These are phyloP conservation scores for Ochotona curzoniae DNA, from an alignment of 2,113 vertebrate species.

Conservation along the genomic window DNA sequence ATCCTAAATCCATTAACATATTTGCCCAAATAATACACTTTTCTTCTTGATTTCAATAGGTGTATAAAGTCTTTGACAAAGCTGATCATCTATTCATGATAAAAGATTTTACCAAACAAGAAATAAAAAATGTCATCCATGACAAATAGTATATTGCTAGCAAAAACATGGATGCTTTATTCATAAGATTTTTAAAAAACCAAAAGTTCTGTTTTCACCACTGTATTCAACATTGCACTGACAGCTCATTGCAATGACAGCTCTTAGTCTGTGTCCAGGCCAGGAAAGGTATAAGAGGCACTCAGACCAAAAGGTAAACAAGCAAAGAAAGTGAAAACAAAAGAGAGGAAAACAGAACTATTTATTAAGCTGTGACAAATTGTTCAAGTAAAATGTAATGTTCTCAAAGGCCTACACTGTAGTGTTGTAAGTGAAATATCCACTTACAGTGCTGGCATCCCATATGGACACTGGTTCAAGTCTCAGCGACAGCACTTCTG, in stretches of 20 bases:
- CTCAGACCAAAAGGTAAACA: not conserved
- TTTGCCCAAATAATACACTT: not conserved
- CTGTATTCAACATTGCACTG: not conserved
- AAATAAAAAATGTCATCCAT: not conserved
- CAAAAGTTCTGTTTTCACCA: not conserved
- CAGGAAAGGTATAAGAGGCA: not conserved
- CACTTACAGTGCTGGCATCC: too few species aligned
- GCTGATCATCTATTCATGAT: not conserved
- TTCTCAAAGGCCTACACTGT: too few species aligned
- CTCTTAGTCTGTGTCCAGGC: too few species aligned
- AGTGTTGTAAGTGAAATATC: too few species aligned
- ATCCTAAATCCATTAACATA: not conserved
- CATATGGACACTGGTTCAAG: too few species aligned
- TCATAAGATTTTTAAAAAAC: not conserved
- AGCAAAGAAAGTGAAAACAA: too few species aligned
- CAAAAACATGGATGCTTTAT: not conserved
- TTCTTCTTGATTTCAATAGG: not conserved
- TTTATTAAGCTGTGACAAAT: not conserved
- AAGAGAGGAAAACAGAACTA: not conserved
- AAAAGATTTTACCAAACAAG: not conserved
- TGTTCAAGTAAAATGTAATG: not conserved
- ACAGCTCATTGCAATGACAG: not conserved
- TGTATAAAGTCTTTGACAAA: not conserved
- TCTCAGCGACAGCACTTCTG: too few species aligned
- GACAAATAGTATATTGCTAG: not conserved